phyloP scores from a whole-genome alignment of 2,797 vertebrate genomes.

The Acrossocheilus fasciatus region DNA sequence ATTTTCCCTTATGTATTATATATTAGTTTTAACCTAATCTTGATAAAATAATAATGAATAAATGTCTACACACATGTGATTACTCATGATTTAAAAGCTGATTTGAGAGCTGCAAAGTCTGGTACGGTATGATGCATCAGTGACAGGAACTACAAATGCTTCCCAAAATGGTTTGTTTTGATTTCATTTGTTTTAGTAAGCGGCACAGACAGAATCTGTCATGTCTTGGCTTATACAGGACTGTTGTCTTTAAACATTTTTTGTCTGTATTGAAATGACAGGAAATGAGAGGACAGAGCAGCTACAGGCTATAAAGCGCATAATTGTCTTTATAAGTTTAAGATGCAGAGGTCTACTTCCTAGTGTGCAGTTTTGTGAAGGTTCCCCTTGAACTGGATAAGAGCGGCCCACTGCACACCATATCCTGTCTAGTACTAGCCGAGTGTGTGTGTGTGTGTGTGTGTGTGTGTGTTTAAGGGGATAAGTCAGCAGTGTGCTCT shows the following conservation, averaged over 20 bases:
- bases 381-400: slow-evolving; percentile 39
- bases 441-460: slow-evolving; percentile 47
- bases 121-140: not conserved
- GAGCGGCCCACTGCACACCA: slow-evolving; percentile 40
- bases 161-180: slow-evolving; percentile 31
- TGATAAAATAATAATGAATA: not conserved
- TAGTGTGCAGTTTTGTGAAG: slow-evolving; percentile 36
- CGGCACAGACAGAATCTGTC: slow-evolving; percentile 38
- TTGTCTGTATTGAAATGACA: slow-evolving; percentile 13
- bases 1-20: not conserved
- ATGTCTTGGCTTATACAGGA: slow-evolving; percentile 28
- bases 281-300: slow-evolving; percentile 9
- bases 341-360: slow-evolving; percentile 25
- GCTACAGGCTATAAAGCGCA: slow-evolving; percentile 8
- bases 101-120: not conserved
- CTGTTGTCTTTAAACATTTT: slow-evolving; percentile 7
- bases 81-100: not conserved
- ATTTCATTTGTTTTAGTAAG: slow-evolving; percentile 21
- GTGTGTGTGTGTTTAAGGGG: slow-evolving; percentile 67
- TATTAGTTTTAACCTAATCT: not conserved
- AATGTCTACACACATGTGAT: not conserved
- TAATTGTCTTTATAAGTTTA: slow-evolving; percentile 27
- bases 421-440: slow-evolving; percentile 51
- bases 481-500: slow-evolving; percentile 78
- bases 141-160: slow-evolving; percentile 12